A percentile compares a stretch with the other conserved stretches of the same genome.
Evolutionary conservation across 2,113 vertebrate genomes (phyloP).

Genomic region (Arenaria interpres): DNA sequence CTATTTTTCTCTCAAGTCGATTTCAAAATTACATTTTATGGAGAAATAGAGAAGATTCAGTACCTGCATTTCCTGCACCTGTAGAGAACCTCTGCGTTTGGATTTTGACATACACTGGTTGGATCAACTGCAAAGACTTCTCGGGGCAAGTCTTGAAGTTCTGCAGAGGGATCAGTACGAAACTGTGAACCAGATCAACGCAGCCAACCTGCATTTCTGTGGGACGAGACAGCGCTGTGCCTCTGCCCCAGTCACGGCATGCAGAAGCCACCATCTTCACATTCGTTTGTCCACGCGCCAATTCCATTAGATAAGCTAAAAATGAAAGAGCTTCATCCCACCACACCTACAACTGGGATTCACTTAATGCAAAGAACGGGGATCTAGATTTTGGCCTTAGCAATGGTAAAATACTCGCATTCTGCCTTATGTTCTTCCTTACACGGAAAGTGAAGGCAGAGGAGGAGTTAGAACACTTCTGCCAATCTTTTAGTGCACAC

Average conservation of each 20-base stretch:
- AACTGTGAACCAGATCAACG: background rate
- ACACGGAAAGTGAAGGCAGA: background rate
- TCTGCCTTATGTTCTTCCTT: background rate
- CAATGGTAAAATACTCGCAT: background rate
- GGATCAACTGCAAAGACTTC: slow-evolving; percentile 93
- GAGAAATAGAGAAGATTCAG: background rate
- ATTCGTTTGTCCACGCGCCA: background rate
- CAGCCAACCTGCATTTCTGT: background rate
- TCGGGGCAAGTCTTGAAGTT: slow-evolving; percentile 82
- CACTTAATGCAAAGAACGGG: background rate
- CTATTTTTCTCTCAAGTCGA: background rate
- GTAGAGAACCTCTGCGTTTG: slow-evolving; percentile 81
- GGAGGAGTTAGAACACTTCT: background rate
- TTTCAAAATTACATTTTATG: background rate
- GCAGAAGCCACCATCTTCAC: background rate
- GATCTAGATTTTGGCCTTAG: background rate
- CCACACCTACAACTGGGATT: background rate
- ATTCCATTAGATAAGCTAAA: background rate
- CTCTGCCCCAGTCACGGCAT: background rate
- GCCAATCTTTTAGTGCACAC: background rate
- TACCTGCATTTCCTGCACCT: slow-evolving; percentile 97
- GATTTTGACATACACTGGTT: slow-evolving; percentile 53
- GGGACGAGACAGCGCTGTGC: background rate
- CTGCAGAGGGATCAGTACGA: slow-evolving; percentile 58
- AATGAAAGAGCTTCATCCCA: background rate